Evolutionary conservation across 2,888 invertebrate genomes (phyloP).

Genomic region (Dusona sp.): DNA sequence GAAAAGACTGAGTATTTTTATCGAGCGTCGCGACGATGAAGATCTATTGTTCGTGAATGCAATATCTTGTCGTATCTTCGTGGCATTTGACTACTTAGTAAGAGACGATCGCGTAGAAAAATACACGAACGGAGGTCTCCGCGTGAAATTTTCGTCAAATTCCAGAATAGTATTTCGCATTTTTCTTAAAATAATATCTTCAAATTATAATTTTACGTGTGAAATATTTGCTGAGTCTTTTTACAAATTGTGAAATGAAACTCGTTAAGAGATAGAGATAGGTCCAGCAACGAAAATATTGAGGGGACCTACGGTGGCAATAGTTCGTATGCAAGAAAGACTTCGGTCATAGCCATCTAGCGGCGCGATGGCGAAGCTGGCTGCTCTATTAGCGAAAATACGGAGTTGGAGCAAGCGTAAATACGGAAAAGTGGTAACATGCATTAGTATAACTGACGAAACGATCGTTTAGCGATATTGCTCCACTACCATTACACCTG

Average conservation of each 20-base stretch:
- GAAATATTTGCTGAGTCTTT: too few species aligned
- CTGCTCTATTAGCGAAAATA: neutral
- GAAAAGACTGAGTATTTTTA: conserved; percentile 11
- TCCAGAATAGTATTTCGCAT: neutral
- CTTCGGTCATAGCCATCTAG: neutral
- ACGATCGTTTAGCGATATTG: conserved; percentile 66
- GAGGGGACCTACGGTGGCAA: neutral
- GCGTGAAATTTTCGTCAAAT: neutral
- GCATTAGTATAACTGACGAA: conserved; percentile 51
- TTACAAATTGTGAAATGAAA: neutral
- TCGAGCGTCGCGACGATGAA: conserved; percentile 5
- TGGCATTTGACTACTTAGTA: neutral
- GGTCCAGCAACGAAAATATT: neutral
- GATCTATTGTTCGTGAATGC: conserved; percentile 28
- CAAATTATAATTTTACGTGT: too few species aligned
- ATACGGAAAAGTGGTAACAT: conserved; percentile 42
- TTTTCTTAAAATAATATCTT: too few species aligned
- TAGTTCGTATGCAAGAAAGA: neutral
- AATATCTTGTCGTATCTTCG: conserved; percentile 6
- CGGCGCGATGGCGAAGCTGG: neutral
- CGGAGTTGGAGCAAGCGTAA: too few species aligned
- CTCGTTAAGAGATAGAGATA: neutral
- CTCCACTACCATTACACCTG: conserved; percentile 56
- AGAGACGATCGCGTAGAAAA: neutral
- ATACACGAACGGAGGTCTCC: too few species aligned